Evolutionary conservation across 2,113 vertebrate genomes (phyloP), one percentile per base, ranked within the genome.

Genomic region (Mystacornis crossleyi): DNA sequence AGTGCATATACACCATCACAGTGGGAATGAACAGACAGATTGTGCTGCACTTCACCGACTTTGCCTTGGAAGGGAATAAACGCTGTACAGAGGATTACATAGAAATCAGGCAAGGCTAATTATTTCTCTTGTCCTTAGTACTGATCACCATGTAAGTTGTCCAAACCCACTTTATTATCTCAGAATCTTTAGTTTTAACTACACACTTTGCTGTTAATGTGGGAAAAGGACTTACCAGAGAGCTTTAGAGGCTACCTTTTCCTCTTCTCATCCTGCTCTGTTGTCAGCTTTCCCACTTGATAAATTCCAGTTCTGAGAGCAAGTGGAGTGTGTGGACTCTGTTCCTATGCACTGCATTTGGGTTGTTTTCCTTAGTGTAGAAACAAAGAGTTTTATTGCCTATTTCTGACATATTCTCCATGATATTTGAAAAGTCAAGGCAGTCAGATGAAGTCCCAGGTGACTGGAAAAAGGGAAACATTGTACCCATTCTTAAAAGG

Each of bases 1-100:
- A 99, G 60, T 99, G 99, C 78, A 60, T 98, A 53, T 99, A 98
- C 81, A 99, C 86, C 87, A 99, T 99, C 94, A 97, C 96, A 1
- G 98, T 99, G 67, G 95, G 88, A 25, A 93, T 97, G 21, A 98
- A 98, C 96, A 98, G 98, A 65, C 99, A 98, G 98, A 99, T 99
- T 43, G 96, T 97, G 84, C 91, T 99, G 26, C 98, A 60, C 93
- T 99, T 99, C 95, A 99, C 97, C 4, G 34, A 96, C 95, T 99
- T 99, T 90, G 23, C 65, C 4, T 81, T 99, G 92, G 98, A 99
- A 74, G 86, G 84, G 4, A 65, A 86, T 19, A 86, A 66, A 12
- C 6, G 6, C 10, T 99, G 99, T 62, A 17, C 5, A 3, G 96
- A 54, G 9, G 99, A 99, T 91, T 99, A 98, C 92, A 93, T 99